These are phyloP conservation scores for Caenorhabditis imperialis DNA, from an alignment of 2,888 invertebrate species.

Conservation along the genomic window DNA sequence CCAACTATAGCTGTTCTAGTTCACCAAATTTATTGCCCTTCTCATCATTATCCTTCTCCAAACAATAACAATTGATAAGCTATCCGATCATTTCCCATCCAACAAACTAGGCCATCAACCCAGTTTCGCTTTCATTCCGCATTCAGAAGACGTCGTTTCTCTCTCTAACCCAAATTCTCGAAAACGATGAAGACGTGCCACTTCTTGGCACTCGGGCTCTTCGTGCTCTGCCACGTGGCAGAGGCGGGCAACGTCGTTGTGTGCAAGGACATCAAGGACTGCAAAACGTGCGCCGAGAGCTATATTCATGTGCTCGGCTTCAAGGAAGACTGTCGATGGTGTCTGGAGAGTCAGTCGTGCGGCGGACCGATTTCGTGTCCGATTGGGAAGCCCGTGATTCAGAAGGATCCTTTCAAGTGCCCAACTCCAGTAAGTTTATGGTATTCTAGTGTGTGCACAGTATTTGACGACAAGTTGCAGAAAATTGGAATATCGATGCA, in stretches of 20 bases:
- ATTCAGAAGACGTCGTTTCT: too few relatives aligned
- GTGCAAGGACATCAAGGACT: constrained; percentile 72
- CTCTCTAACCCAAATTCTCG: too few relatives aligned
- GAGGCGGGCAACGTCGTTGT: constrained; percentile 72
- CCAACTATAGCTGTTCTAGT: too few relatives aligned
- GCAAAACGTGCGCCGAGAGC: constrained; percentile 73
- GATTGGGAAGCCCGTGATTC: constrained; percentile 72
- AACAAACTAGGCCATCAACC: constrained; percentile 48
- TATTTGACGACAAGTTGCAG: too few relatives aligned
- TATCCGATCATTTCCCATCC: too few relatives aligned
- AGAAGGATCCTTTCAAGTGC: constrained; percentile 76
- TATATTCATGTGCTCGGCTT: constrained; percentile 76
- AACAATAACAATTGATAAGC: too few relatives aligned
- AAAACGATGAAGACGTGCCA: constrained; percentile 2
- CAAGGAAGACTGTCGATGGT: constrained; percentile 76
- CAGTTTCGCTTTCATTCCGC: constrained; percentile 27
- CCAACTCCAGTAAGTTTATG: constrained; percentile 66
- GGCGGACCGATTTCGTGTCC: constrained; percentile 76
- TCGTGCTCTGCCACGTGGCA: background rate
- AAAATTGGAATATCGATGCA: too few relatives aligned
- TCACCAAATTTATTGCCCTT: too few relatives aligned
- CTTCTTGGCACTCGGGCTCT: background rate
- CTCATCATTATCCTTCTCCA: too few relatives aligned
- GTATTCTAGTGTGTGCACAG: too few relatives aligned
- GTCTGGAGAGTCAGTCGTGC: constrained; percentile 70